Evolutionary conservation across 2,888 invertebrate genomes (phyloP).

Genomic region (Agrotis puta): DNA sequence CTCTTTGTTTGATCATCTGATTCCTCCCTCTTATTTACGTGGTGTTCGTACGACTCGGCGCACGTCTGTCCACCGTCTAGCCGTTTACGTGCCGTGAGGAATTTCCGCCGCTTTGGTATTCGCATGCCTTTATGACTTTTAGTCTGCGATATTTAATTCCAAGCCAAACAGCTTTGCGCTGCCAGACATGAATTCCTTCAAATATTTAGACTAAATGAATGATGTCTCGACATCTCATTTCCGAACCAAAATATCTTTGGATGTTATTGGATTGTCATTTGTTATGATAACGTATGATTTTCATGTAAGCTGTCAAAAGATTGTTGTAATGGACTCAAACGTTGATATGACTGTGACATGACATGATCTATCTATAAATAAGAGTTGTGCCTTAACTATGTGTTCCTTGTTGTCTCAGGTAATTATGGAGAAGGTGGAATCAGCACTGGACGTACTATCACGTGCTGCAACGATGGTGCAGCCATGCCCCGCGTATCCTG

Average conservation of each 20-base stretch:
- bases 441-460: constrained; percentile 96
- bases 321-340: constrained; percentile 4
- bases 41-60: constrained; percentile 77
- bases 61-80: constrained; percentile 88
- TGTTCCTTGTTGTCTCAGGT: constrained; percentile 65
- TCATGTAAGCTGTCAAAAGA: constrained; percentile 19
- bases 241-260: constrained; percentile 37
- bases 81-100: constrained; percentile 83
- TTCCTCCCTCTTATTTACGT: constrained; percentile 81
- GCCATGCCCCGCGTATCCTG: constrained; percentile 91
- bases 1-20: constrained; percentile 86
- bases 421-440: constrained; percentile 94
- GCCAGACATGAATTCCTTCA: constrained; percentile 76
- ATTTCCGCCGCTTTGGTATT: constrained; percentile 86
- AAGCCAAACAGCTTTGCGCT: constrained; percentile 81
- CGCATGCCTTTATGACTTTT: constrained; percentile 81
- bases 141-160: constrained; percentile 80
- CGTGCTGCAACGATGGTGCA: constrained; percentile 97
- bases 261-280: constrained; percentile 47
- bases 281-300: constrained; percentile 31
- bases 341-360: background rate
- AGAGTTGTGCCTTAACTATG: constrained; percentile 8
- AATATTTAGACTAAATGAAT: constrained; percentile 66
- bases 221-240: constrained; percentile 41
- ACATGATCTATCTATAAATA: background rate